Evolutionary conservation across 2,113 vertebrate species (phyloP), one percentile per base, ranked within the genome.

Genomic region (Phaethornis superciliosus): DNA sequence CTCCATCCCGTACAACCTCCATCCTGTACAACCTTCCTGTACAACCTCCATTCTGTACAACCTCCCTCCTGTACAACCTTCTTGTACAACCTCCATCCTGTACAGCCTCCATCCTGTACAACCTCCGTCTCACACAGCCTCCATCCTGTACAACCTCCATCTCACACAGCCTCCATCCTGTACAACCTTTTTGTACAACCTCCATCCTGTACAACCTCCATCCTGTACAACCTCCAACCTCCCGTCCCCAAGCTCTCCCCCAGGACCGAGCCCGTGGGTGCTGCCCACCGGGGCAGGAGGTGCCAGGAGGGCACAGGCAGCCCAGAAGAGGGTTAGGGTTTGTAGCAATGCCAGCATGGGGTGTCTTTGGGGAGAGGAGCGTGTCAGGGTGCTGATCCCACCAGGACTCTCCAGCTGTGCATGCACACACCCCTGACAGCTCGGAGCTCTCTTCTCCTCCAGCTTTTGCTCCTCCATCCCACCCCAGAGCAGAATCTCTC

Each of bases 261-360:
- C n/a, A 52, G 32, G 62, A 46, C 10, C 1, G 0, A 12, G 5
- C 49, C 58, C 13, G 21, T 5, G n/a, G 5, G 42, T n/a, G 63
- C 22, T 69, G 30, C 35, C 24, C 4, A 1, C 9, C 4, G 2
- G 30, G 37, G 15, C 28, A 60, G 55, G 70, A 78, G 65, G 33
- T 28, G 67, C 47, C 1, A 3, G 35, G 17, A 59, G 47, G 56
- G 51, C 42, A 77, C 40, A 27, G 28, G 47, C 12, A 7, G 47
- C 1, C 1, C 2, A 6, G 32, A 27, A 60, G 26, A 51, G 88
- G 68, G 32, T 30, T 71, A 62, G 23, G 42, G 64, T 55, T 24
- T 32, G 12, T 32, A 26, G 0, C 0, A 12, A 11, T 40, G 40
- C 40, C 40, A 40, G 11, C 40, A 0, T 2, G 23, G 35, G 5